Base-by-base conservation (phyloP, 2,888 invertebrate genomes). In the Asteroscopus sphinx region DNA sequence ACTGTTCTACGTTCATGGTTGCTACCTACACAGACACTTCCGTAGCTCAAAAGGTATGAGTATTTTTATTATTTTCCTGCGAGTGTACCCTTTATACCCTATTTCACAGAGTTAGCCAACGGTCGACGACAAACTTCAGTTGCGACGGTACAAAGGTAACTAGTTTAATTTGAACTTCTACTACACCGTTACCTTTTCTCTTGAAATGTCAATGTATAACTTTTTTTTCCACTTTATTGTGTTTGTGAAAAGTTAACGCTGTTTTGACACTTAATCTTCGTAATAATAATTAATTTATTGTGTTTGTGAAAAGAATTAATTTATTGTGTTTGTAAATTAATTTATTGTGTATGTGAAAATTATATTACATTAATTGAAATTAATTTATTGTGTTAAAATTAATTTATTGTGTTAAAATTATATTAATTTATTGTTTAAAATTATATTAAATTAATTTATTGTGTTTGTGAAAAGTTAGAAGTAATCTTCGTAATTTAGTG, bases 161-260 rank as follows among this genome's bases (percentile, higher is more conserved):
- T 75, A 72, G 57, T 75, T 77, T 76, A 64, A 76, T 76, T 75
- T 68, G 25, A 71, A 77, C 62, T 76, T 66, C 28, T 26, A 44
- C 67, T 55, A 37, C 16, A 46, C 30, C 36, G 58, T 49, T 47
- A 62, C 59, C 59, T 65, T 59, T 57, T 54, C 12, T 48, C 47
- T 48, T 59, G 41, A 65, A 68, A 60, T 37, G 66, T 58, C 55
- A 61, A 74, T 74, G 56, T 61, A 59, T 69, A 73, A 66, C 63
- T 64, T 60, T 64, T 52, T 60, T 48, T 60, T n/a, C n/a, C n/a
- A 41, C 40, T 73, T 73, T 73, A 74, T 76, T 41, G 59, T 63
- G 36, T 69, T 73, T 60, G 57, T 40, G 15, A 13, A 52, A 72
- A 68, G 73, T 64, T 62, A 54, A 35, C 12, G 25, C 39, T 47